These are phyloP conservation scores for Aspidiotus rigidus DNA, from an alignment of 2,888 invertebrate species.

Conservation along the genomic window DNA sequence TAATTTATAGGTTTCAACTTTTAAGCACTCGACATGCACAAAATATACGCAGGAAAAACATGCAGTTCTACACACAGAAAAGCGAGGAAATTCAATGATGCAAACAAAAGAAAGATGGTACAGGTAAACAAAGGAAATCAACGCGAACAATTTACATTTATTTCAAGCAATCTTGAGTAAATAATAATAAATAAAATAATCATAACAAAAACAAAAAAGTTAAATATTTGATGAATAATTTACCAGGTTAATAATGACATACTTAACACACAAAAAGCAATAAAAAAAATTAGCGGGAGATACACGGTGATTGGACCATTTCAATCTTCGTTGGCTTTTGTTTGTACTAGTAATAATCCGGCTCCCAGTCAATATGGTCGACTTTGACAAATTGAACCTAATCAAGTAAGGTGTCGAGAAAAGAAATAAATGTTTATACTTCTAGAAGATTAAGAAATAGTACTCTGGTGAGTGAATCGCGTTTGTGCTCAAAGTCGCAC, in stretches of 20 bases:
- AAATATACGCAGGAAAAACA: too few relatives aligned
- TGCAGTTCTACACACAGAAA: too few relatives aligned
- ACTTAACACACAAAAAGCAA: conserved; percentile 5
- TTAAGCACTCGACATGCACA: too few relatives aligned
- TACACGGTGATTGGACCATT: background rate
- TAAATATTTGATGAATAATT: background rate
- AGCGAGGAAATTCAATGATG: background rate
- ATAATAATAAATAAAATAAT: conserved; percentile 16
- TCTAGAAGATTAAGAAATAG: too few relatives aligned
- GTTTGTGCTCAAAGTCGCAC: too few relatives aligned
- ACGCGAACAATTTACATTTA: conserved; percentile 22
- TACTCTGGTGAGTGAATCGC: too few relatives aligned
- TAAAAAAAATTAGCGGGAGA: background rate
- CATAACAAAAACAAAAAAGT: conserved; percentile 6
- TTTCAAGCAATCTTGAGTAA: conserved; percentile 1
- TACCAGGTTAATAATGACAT: conserved; percentile 11
- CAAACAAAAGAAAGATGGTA: background rate
- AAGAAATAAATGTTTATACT: background rate
- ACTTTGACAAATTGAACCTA: conserved; percentile 38
- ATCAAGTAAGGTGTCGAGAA: background rate
- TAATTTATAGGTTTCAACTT: too few relatives aligned
- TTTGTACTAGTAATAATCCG: conserved; percentile 36
- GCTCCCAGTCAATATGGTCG: conserved; percentile 40
- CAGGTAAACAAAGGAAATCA: background rate
- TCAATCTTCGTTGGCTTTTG: conserved; percentile 16